A percentile compares a stretch with the other conserved stretches of the same genome.
These are phyloP conservation scores for Tribolium castaneum DNA, from an alignment of 1,140 invertebrate species.

Conservation along the genomic window DNA sequence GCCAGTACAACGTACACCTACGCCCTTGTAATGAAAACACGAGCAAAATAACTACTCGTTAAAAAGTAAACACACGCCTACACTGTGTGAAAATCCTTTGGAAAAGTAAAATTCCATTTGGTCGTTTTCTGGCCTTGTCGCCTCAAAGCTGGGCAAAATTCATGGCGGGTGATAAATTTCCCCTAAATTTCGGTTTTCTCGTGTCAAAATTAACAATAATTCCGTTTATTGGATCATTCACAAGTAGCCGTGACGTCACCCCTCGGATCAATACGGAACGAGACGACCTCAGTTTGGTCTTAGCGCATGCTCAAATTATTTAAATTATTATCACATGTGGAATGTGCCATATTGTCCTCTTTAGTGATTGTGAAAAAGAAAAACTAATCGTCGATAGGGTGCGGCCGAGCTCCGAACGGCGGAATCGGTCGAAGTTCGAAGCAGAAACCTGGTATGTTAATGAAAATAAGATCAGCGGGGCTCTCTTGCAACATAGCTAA, in stretches of 20 bases:
- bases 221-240: conserved; percentile 60
- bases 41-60: background rate
- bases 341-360: conserved; percentile 38
- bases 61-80: conserved; percentile 18
- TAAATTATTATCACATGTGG: conserved; percentile 55
- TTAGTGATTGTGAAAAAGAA: background rate
- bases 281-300: conserved; percentile 37
- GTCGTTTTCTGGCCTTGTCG: no score
- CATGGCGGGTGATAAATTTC: background rate
- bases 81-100: background rate
- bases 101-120: no score
- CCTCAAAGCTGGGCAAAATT: no score
- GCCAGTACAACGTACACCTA: background rate
- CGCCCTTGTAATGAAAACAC: background rate
- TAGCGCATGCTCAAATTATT: conserved; percentile 50
- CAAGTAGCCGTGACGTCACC: conserved; percentile 60
- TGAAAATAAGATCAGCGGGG: conserved; percentile 13
- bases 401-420: background rate
- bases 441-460: conserved; percentile 2
- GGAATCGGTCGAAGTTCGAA: background rate
- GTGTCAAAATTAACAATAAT: conserved; percentile 51
- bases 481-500: conserved; percentile 19
- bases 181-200: conserved; percentile 17
- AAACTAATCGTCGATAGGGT: background rate
- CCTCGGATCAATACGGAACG: conserved; percentile 58